Conservation (phyloP, 2,113 vertebrate species). For the Prionailurus bengalensis region DNA sequence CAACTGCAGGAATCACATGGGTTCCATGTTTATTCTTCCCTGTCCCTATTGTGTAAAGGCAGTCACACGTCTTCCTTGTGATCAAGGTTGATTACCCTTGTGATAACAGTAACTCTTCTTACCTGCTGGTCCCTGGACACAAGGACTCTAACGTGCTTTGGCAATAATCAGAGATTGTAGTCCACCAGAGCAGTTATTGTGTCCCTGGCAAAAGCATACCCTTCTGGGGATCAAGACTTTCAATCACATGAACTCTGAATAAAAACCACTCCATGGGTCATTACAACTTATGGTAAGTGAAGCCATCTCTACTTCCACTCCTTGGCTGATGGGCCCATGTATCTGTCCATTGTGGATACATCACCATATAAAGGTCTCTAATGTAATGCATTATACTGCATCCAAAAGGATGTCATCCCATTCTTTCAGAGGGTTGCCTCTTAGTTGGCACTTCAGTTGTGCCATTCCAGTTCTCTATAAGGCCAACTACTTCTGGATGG, state of each 20-base stretch:
- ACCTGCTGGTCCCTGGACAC: background rate
- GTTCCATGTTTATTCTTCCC: background rate
- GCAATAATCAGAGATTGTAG: background rate
- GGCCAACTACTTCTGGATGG: background rate
- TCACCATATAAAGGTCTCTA: background rate
- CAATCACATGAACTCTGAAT: background rate
- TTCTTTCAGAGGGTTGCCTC: background rate
- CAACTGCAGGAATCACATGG: background rate
- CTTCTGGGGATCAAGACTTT: background rate
- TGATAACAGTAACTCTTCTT: background rate
- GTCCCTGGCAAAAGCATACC: background rate
- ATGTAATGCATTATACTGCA: background rate
- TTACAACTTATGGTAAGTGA: background rate
- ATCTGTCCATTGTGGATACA: background rate
- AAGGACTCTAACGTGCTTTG: background rate
- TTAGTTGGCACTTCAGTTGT: background rate
- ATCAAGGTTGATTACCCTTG: background rate
- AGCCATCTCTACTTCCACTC: background rate
- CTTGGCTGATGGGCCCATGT: background rate
- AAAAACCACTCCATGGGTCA: background rate
- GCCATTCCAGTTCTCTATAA: background rate
- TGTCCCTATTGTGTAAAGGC: background rate
- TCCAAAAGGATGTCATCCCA: background rate
- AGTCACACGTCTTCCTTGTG: background rate
- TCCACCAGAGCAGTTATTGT: background rate